These are phyloP conservation scores for Montifringilla adamsi DNA, from an alignment of 2,113 vertebrate genomes.

Conservation along the genomic window DNA sequence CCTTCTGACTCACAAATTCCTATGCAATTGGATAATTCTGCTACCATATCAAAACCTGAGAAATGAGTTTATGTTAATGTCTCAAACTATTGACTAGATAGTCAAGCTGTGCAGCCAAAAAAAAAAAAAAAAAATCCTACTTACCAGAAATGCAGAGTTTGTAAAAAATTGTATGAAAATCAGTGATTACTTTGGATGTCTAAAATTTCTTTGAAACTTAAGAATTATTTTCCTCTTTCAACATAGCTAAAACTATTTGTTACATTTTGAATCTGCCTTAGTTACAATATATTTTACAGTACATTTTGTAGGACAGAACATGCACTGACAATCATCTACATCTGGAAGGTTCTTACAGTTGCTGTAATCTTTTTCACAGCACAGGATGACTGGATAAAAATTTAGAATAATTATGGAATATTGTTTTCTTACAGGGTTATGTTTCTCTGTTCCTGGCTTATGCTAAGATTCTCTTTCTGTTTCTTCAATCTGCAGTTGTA, in stretches of 20 bases:
- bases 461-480: conserved; percentile 27
- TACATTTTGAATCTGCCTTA: background rate
- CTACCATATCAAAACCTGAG: background rate
- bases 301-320: background rate
- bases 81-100: background rate
- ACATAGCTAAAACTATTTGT: background rate
- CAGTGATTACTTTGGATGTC: background rate
- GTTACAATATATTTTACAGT: background rate
- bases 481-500: conserved; percentile 42
- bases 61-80: background rate
- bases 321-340: background rate
- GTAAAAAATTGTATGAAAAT: background rate
- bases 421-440: background rate
- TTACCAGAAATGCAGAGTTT: background rate
- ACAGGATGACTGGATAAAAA: background rate
- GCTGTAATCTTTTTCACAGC: background rate
- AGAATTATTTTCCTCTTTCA: background rate
- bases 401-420: background rate
- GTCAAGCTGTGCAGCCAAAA: background rate
- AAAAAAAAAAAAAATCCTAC: background rate
- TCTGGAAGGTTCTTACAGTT: background rate
- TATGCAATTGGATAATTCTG: background rate
- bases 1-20: background rate
- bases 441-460: background rate
- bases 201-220: background rate